Conservation (phyloP, 2,113 vertebrate genomes). For the Arothron firmamentum region DNA sequence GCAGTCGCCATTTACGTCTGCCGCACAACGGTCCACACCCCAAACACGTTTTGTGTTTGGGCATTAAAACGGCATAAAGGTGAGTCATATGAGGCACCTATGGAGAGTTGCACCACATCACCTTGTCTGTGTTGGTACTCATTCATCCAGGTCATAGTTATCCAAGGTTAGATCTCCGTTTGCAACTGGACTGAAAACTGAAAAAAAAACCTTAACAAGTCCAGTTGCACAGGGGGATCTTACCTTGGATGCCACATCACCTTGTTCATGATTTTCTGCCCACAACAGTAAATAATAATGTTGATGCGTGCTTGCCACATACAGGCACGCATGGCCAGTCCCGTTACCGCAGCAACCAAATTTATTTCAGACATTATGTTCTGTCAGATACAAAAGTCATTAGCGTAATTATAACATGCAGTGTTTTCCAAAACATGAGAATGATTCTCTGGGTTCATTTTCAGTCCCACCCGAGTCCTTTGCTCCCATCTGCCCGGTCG, state of each 20-base stretch:
- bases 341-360: conserved; percentile 31
- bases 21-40: conserved; percentile 32
- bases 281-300: conserved; percentile 12
- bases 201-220: no score
- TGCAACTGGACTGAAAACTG: no score
- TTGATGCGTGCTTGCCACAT: not conserved
- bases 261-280: not conserved
- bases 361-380: conserved; percentile 27
- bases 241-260: no score
- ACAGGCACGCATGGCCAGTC: not conserved
- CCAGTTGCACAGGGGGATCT: no score
- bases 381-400: conserved; percentile 39
- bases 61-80: not conserved
- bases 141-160: no score
- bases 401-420: conserved; percentile 49
- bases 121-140: no score
- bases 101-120: no score
- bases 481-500: conserved; percentile 53
- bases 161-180: no score
- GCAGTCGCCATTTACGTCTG: conserved; percentile 65
- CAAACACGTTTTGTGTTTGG: not conserved
- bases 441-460: conserved; percentile 45
- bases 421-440: conserved; percentile 38
- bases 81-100: no score
- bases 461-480: conserved; percentile 40